Evolutionary conservation across 2,113 vertebrate species (phyloP).

Genomic region (Laticauda colubrina): DNA sequence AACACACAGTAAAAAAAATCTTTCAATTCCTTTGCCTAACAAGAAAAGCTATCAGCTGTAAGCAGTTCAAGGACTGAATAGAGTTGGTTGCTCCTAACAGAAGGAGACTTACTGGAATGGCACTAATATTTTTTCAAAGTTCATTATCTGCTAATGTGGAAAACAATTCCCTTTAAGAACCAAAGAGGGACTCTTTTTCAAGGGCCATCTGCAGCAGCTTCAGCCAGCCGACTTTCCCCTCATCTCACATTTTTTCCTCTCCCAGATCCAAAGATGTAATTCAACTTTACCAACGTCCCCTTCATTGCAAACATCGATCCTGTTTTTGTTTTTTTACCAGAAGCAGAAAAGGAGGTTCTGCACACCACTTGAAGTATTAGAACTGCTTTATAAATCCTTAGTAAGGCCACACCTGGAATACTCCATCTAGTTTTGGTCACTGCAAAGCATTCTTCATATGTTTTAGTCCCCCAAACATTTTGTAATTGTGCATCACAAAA

Average conservation of each 20-base stretch:
- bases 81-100: constrained; percentile 34
- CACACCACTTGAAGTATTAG: neutral
- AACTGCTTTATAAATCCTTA: too few species aligned
- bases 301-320: neutral
- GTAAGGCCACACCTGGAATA: too few species aligned
- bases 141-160: constrained; percentile 51
- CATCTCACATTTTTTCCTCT: neutral
- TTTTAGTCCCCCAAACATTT: too few species aligned
- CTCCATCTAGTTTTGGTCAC: too few species aligned
- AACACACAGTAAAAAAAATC: constrained; percentile 19
- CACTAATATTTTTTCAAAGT: constrained; percentile 27
- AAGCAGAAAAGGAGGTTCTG: too few species aligned
- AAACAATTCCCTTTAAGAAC: constrained; percentile 28
- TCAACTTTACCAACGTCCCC: neutral
- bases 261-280: neutral
- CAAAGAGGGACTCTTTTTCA: constrained; percentile 36
- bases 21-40: constrained; percentile 45
- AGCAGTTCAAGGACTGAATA: constrained; percentile 40
- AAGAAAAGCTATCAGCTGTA: constrained; percentile 43
- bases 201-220: constrained; percentile 9
- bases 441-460: too few species aligned
- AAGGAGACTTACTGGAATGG: constrained; percentile 54
- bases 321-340: neutral
- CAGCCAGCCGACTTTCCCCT: constrained; percentile 12
- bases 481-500: too few species aligned